phyloP scores from a whole-genome alignment of 2,888 invertebrate species.

The Eledone cirrhosa region DNA sequence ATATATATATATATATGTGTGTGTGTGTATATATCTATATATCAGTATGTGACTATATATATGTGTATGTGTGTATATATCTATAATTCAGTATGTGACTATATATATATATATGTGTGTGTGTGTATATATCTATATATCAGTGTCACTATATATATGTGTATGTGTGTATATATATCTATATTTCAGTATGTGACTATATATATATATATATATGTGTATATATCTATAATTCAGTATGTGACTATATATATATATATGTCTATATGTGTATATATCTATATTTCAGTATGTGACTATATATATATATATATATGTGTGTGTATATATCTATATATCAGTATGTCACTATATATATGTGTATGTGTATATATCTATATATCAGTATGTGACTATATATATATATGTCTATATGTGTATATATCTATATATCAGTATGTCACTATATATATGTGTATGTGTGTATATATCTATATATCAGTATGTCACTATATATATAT shows the following conservation, averaged over 20 bases:
- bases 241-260: neutral
- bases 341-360: neutral
- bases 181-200: neutral
- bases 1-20: no score
- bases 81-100: neutral
- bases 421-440: neutral
- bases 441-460: neutral
- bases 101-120: neutral
- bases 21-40: neutral
- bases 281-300: neutral
- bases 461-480: neutral
- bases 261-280: neutral
- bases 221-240: neutral
- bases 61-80: neutral
- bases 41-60: neutral
- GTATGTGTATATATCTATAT: neutral
- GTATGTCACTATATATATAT: neutral
- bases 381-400: neutral
- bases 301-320: neutral
- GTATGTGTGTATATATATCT: neutral
- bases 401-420: neutral
- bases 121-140: constrained; percentile 1
- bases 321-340: neutral
- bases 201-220: neutral
- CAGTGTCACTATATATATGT: neutral